Evolutionary conservation across 2,113 vertebrate species (phyloP).

Genomic region (Coregonus clupeaformis): DNA sequence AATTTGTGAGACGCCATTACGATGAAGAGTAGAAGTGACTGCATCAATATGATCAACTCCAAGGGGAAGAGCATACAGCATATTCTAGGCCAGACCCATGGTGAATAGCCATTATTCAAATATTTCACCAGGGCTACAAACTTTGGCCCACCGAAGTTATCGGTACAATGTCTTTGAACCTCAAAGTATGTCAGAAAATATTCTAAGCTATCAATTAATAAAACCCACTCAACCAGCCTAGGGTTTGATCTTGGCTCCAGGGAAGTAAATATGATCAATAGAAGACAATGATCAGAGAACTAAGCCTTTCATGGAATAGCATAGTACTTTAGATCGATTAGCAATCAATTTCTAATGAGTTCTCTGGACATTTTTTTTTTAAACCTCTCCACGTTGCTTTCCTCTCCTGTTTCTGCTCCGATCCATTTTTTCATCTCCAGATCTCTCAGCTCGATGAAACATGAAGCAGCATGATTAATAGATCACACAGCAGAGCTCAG

Average conservation of each 20-base stretch:
- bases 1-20: neutral
- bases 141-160: too few relatives aligned
- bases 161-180: too few relatives aligned
- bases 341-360: slow-evolving; percentile 45
- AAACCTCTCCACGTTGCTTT: slow-evolving; percentile 39
- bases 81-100: too few relatives aligned
- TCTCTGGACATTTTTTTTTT: neutral
- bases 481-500: slow-evolving; percentile 26
- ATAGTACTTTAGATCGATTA: slow-evolving; percentile 41
- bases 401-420: slow-evolving; percentile 10
- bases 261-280: slow-evolving; percentile 32
- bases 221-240: neutral
- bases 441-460: slow-evolving; percentile 38
- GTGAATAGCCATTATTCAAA: too few relatives aligned
- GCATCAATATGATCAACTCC: neutral
- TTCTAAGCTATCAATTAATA: too few relatives aligned
- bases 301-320: slow-evolving; percentile 26
- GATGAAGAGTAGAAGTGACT: neutral
- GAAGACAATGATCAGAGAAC: slow-evolving; percentile 26
- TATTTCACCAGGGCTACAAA: too few relatives aligned
- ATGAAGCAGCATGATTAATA: slow-evolving; percentile 49
- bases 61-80: neutral
- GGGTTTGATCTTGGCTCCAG: slow-evolving; percentile 29
- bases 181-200: neutral
- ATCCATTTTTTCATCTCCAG: slow-evolving; percentile 12